These are phyloP conservation scores for Amyelois transitella DNA, from an alignment of 1,140 invertebrate species.

Conservation along the genomic window DNA sequence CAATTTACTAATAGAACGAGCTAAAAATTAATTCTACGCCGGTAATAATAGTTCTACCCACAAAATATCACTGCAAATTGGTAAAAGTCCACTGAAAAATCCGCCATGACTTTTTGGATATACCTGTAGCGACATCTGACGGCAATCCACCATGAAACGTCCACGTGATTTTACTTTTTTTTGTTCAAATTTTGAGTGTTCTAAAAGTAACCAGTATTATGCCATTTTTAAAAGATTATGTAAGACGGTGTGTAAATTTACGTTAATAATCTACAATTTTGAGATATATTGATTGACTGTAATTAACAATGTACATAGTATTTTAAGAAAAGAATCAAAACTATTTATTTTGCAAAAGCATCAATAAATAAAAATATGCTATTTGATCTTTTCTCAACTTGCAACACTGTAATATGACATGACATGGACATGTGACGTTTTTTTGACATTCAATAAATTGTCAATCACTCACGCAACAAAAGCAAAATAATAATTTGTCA, in stretches of 20 bases:
- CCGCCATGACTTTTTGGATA: constrained; percentile 65
- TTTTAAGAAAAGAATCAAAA: too few species aligned
- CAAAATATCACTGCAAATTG: constrained; percentile 50
- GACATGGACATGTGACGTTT: background rate
- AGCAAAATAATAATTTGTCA: background rate
- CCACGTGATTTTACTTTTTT: constrained; percentile 64
- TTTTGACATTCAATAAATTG: constrained; percentile 7
- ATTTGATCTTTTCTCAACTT: background rate
- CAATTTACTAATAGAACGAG: constrained; percentile 39
- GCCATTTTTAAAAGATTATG: too few species aligned
- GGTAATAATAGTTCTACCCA: constrained; percentile 65
- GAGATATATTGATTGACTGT: too few species aligned
- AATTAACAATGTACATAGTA: too few species aligned
- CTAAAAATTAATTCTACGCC: constrained; percentile 55
- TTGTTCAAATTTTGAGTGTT: constrained; percentile 48
- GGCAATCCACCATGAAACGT: constrained; percentile 24
- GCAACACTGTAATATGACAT: background rate
- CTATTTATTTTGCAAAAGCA: too few species aligned
- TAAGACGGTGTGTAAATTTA: too few species aligned
- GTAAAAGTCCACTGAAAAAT: constrained; percentile 57
- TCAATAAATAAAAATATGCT: too few species aligned
- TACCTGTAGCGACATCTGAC: constrained; percentile 60
- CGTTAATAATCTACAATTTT: too few species aligned
- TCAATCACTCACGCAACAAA: constrained; percentile 7
- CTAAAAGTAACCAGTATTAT: constrained; percentile 45